Evolutionary conservation across 2,113 vertebrate species (phyloP).

Genomic region (Candoia aspera): DNA sequence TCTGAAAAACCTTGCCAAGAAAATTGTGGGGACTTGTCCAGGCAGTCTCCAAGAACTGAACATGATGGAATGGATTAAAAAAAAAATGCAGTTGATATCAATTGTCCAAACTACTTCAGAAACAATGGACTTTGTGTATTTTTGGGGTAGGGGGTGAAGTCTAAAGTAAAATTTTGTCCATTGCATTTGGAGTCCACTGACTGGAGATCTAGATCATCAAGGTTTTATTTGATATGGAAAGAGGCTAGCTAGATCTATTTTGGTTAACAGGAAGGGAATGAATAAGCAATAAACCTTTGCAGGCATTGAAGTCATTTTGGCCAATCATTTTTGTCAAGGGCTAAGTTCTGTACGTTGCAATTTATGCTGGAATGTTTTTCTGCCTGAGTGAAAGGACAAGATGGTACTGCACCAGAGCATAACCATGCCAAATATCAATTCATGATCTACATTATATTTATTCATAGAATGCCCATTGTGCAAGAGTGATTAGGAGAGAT

Average conservation of each 20-base stretch:
- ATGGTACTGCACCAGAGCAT: not conserved
- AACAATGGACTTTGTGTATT: too few species aligned
- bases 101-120: too few species aligned
- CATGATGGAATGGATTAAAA: not conserved
- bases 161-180: not conserved
- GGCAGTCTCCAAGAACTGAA: not conserved
- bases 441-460: not conserved
- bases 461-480: not conserved
- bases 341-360: not conserved
- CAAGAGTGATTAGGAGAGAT: not conserved
- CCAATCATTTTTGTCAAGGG: too few species aligned
- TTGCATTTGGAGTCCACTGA: not conserved
- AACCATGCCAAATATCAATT: not conserved
- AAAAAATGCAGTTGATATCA: not conserved
- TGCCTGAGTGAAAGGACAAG: not conserved
- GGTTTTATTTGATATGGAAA: not conserved
- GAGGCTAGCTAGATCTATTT: not conserved
- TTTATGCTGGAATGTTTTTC: not conserved
- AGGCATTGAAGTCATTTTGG: not conserved
- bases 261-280: not conserved
- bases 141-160: not conserved
- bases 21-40: not conserved
- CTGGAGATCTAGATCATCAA: not conserved
- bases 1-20: not conserved
- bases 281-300: not conserved